Conservation (phyloP, 2,113 vertebrate species). For the Colossoma macropomum region DNA sequence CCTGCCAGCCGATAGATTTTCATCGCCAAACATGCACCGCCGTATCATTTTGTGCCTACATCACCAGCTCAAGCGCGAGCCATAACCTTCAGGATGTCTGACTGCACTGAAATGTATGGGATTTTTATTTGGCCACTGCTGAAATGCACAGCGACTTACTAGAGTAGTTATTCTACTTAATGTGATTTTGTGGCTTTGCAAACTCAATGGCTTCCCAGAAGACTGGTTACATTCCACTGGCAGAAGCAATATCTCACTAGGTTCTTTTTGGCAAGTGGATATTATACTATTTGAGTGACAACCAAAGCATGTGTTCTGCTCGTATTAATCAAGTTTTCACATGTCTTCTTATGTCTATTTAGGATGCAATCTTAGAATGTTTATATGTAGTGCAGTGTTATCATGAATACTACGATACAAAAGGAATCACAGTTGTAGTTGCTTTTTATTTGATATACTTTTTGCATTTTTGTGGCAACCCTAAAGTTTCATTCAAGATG, state of each 20-base stretch:
- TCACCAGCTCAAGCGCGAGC: slow-evolving; percentile 27
- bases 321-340: slow-evolving; percentile 24
- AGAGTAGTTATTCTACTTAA: slow-evolving; percentile 55
- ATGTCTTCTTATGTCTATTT: slow-evolving; percentile 35
- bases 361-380: slow-evolving; percentile 15
- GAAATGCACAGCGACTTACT: slow-evolving; percentile 56
- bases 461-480: not conserved
- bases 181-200: slow-evolving; percentile 52
- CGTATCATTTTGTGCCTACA: slow-evolving; percentile 44
- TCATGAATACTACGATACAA: too few relatives aligned
- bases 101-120: slow-evolving; percentile 46
- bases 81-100: slow-evolving; percentile 56
- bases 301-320: slow-evolving; percentile 19
- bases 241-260: slow-evolving; percentile 25
- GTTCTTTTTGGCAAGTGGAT: slow-evolving; percentile 23
- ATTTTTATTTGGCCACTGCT: slow-evolving; percentile 47
- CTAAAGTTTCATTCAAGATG: not conserved
- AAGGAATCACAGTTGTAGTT: not conserved
- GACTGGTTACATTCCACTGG: slow-evolving; percentile 15
- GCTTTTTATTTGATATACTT: not conserved
- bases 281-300: slow-evolving; percentile 17
- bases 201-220: slow-evolving; percentile 39
- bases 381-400: slow-evolving; percentile 19
- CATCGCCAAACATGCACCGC: slow-evolving; percentile 51
- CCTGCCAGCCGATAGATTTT: slow-evolving; percentile 53